Evolutionary conservation across 2,888 invertebrate genomes (phyloP).

Genomic region (Camptogramma bilineatum): DNA sequence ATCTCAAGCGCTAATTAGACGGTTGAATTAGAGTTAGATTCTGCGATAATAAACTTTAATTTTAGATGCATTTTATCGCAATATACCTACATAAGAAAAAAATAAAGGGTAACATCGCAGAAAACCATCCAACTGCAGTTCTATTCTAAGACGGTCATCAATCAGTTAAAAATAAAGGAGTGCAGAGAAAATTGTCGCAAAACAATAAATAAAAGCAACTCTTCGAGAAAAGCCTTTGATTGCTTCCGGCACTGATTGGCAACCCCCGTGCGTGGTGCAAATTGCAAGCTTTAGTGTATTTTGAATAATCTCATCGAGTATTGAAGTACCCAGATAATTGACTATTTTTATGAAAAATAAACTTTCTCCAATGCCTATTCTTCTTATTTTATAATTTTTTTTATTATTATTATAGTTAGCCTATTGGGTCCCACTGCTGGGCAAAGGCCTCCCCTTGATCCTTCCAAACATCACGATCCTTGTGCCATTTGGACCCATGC

Average conservation of each 20-base stretch:
- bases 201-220: constrained; percentile 27
- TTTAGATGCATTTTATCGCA: background rate
- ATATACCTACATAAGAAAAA: background rate
- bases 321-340: too few relatives aligned
- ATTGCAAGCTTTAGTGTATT: constrained; percentile 3
- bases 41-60: background rate
- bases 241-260: constrained; percentile 29
- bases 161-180: constrained; percentile 22
- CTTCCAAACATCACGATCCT: too few relatives aligned
- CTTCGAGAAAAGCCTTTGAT: constrained; percentile 29
- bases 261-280: constrained; percentile 20
- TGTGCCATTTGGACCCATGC: too few relatives aligned
- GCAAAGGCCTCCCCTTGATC: too few relatives aligned
- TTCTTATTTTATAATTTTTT: too few relatives aligned
- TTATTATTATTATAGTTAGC: too few relatives aligned
- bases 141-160: constrained; percentile 2
- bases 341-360: too few relatives aligned
- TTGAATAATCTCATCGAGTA: background rate
- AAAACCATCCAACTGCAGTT: background rate
- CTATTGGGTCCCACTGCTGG: too few relatives aligned
- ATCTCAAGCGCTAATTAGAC: too few relatives aligned
- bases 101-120: background rate
- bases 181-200: constrained; percentile 24
- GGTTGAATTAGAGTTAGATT: too few relatives aligned
- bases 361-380: too few relatives aligned